phyloP scores from a whole-genome alignment of 2,888 invertebrate species.

The Epicampocera succincta region DNA sequence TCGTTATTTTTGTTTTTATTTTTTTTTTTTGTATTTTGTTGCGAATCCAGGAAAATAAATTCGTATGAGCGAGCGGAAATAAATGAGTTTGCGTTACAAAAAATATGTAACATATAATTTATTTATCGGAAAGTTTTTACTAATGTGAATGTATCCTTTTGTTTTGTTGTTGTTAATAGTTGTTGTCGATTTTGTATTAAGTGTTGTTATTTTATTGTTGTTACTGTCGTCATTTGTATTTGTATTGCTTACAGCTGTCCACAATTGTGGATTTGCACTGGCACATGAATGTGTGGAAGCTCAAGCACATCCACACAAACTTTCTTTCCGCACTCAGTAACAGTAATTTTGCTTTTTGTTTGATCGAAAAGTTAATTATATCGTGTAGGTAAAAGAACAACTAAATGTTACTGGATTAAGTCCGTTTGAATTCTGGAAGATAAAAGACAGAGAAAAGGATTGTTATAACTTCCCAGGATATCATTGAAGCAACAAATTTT shows the following conservation, averaged over 20 bases:
- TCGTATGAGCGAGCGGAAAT: conserved; percentile 7
- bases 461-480: too few species aligned
- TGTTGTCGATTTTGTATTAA: conserved; percentile 13
- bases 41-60: conserved; percentile 21
- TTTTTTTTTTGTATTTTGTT: not conserved
- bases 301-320: conserved; percentile 25
- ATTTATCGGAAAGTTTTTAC: conserved; percentile 54
- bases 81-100: not conserved
- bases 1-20: not conserved
- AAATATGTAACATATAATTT: conserved; percentile 18
- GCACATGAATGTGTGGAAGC: not conserved
- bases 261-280: not conserved
- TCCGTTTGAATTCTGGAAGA: too few species aligned
- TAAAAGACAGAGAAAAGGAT: too few species aligned
- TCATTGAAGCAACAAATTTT: too few species aligned
- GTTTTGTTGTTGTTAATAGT: conserved; percentile 9
- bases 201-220: conserved; percentile 10
- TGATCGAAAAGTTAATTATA: conserved; percentile 46
- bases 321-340: conserved; percentile 41
- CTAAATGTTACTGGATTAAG: too few species aligned
- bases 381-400: not conserved
- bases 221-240: not conserved
- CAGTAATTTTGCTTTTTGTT: conserved; percentile 42
- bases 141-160: conserved; percentile 57
- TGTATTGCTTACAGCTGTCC: conserved; percentile 30